These are phyloP conservation scores for Odontothrips loti DNA, from an alignment of 2,888 invertebrate genomes.

Conservation along the genomic window DNA sequence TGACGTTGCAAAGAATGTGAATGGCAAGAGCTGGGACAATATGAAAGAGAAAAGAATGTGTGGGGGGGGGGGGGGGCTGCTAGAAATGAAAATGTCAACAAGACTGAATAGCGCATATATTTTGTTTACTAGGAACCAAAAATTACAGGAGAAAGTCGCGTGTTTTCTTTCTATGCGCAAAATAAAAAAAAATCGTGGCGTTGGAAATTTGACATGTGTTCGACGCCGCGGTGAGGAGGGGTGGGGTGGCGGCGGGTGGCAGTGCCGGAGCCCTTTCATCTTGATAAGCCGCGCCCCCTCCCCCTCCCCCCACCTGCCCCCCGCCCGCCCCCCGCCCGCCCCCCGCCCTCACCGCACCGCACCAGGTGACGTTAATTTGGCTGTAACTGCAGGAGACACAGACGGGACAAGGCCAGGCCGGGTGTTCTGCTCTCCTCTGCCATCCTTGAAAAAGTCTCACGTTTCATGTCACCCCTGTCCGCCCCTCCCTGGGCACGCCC, in stretches of 20 bases:
- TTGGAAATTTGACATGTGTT: too few species aligned
- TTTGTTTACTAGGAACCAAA: too few species aligned
- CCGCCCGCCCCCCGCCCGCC: neutral
- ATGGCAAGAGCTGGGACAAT: too few species aligned
- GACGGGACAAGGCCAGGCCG: too few species aligned
- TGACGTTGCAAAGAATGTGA: neutral
- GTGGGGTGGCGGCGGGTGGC: neutral
- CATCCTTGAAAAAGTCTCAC: slow-evolving; percentile 5
- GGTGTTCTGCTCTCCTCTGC: neutral
- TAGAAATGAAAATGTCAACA: too few species aligned
- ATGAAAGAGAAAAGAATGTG: too few species aligned
- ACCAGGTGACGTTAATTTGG: slow-evolving; percentile 22
- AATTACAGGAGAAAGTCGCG: too few species aligned
- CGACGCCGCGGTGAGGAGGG: neutral
- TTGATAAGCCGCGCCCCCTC: neutral
- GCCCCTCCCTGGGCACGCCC: too few species aligned
- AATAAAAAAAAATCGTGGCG: too few species aligned
- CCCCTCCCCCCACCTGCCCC: neutral
- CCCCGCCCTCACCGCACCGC: neutral
- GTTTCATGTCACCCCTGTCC: neutral
- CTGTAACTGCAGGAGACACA: neutral
- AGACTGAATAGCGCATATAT: too few species aligned
- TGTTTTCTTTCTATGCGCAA: too few species aligned
- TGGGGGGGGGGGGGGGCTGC: too few species aligned
- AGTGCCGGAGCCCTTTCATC: slow-evolving; percentile 1